A percentile compares a stretch with the other conserved stretches of the same genome.
Conservation (phyloP, 2,888 invertebrate species). For the Sarcophaga caerulescens region DNA sequence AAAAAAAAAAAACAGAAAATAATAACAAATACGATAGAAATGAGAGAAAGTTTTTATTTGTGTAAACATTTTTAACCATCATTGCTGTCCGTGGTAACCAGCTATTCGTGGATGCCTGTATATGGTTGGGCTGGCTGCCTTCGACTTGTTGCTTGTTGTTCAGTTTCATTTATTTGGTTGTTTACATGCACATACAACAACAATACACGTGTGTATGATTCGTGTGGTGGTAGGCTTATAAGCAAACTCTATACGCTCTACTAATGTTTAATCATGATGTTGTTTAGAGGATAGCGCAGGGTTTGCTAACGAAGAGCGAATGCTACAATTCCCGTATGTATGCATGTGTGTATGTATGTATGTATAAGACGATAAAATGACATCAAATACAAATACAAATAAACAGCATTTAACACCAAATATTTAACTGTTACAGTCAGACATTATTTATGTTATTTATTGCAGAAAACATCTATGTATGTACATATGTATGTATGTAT, state of each 20-base stretch:
- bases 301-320: neutral
- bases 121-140: conserved; percentile 46
- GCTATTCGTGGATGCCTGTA: conserved; percentile 41
- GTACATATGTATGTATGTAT: neutral
- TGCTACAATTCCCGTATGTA: neutral
- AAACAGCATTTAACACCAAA: neutral
- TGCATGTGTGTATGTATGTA: neutral
- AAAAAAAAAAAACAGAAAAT: conserved; percentile 36
- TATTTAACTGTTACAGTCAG: neutral
- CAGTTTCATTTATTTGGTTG: neutral
- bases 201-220: neutral
- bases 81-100: conserved; percentile 59
- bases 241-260: conserved; percentile 15
- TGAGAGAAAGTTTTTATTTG: conserved; percentile 67
- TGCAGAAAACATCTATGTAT: neutral
- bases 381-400: neutral
- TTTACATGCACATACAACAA: neutral
- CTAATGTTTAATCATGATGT: conserved; percentile 30
- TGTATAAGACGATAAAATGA: neutral
- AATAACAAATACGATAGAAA: conserved; percentile 28
- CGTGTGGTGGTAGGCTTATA: conserved; percentile 28
- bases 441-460: no score
- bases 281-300: conserved; percentile 2
- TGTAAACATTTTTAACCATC: conserved; percentile 61
- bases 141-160: conserved; percentile 25